phyloP scores from a whole-genome alignment of 37 sponge, comb jelly and placozoan genomes.

The Agelas oroides region DNA sequence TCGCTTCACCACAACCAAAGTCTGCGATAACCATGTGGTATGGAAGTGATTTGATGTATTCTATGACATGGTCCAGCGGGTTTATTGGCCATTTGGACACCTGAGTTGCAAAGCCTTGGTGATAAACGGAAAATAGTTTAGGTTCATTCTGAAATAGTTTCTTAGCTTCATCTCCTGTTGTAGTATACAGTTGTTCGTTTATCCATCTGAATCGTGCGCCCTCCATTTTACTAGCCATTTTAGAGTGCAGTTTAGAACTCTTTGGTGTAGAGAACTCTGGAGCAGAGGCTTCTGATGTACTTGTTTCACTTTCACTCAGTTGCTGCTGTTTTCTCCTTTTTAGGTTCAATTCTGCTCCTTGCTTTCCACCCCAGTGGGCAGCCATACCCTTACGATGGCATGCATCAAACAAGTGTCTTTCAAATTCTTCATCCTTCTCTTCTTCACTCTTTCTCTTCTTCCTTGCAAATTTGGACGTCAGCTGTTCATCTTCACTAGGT shows the following conservation, averaged over 20 bases:
- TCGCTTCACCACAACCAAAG: constrained; percentile 96
- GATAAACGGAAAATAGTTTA: constrained; percentile 85
- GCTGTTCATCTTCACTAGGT: neutral
- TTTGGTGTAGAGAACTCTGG: neutral
- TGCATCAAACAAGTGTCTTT: too few species aligned
- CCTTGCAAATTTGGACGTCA: neutral
- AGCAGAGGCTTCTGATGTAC: too few species aligned
- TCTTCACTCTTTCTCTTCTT: neutral
- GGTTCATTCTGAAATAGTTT: constrained; percentile 82
- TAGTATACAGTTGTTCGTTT: constrained; percentile 95
- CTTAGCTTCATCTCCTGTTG: constrained; percentile 60
- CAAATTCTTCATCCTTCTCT: too few species aligned
- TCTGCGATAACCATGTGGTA: constrained; percentile 76
- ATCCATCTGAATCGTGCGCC: constrained; percentile 90
- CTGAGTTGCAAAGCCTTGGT: constrained; percentile 87
- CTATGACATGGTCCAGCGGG: constrained; percentile 88
- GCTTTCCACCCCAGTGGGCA: neutral
- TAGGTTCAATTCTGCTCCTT: neutral
- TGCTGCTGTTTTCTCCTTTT: too few species aligned
- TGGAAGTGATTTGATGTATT: constrained; percentile 64
- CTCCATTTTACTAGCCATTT: constrained; percentile 61
- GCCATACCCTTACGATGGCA: too few species aligned
- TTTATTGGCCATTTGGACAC: constrained; percentile 92
- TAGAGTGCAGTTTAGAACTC: constrained; percentile 22
- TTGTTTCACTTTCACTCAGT: neutral